Percentiles rank a stretch among this genome's conserved stretches.
These are phyloP conservation scores for Cyrtorhinus lividipennis DNA, from an alignment of 1,140 invertebrate genomes.

Conservation along the genomic window DNA sequence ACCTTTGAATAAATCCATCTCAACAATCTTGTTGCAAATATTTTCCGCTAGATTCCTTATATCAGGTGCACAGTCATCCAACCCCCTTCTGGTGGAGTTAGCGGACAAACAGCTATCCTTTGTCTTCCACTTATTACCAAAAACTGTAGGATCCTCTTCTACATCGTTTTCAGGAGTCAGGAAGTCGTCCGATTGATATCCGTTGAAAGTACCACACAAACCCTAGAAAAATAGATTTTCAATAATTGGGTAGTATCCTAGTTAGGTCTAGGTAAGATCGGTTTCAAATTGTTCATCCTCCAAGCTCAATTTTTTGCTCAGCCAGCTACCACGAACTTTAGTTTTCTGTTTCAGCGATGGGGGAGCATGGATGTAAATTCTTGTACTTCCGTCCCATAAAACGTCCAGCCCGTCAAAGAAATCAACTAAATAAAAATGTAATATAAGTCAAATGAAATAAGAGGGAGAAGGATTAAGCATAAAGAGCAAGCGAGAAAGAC, in stretches of 20 bases:
- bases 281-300: neutral
- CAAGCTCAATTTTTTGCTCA: neutral
- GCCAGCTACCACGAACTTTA: conserved; percentile 24
- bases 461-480: no score
- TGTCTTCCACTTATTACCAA: conserved; percentile 81
- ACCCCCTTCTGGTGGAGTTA: neutral
- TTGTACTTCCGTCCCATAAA: conserved; percentile 69
- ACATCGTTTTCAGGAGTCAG: conserved; percentile 68
- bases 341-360: conserved; percentile 46
- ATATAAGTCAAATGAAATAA: no score
- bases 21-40: neutral
- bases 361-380: conserved; percentile 67
- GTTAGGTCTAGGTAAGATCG: neutral
- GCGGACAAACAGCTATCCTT: conserved; percentile 46
- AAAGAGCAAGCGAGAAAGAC: no score
- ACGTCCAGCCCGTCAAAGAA: conserved; percentile 59
- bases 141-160: conserved; percentile 54
- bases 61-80: neutral
- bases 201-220: conserved; percentile 76
- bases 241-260: neutral
- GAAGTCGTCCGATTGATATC: conserved; percentile 79
- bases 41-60: neutral
- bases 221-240: conserved; percentile 35
- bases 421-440: conserved; percentile 38
- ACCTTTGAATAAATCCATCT: neutral